Conservation (phyloP, 2,888 invertebrate genomes). For the Eilema caniola region DNA sequence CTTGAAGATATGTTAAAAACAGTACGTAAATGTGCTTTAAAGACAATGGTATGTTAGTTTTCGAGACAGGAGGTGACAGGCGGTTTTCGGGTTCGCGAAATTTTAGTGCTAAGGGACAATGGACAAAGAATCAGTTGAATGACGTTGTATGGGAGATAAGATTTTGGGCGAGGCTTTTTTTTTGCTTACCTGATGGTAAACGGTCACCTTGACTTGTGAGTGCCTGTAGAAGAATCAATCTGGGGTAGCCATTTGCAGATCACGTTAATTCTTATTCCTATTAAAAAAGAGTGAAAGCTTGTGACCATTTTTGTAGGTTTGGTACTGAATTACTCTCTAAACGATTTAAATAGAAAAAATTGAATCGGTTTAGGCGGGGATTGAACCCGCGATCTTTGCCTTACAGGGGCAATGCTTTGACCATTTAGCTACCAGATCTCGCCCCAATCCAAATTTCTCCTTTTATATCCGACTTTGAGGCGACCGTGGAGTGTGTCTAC, state of each 20-base stretch:
- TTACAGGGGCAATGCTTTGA: too few relatives aligned
- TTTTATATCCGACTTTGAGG: too few relatives aligned
- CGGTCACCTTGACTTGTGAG: neutral
- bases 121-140: constrained; percentile 69
- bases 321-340: too few relatives aligned
- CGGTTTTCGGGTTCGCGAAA: constrained; percentile 79
- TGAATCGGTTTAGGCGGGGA: too few relatives aligned
- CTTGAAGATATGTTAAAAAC: constrained; percentile 25
- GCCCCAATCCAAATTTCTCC: too few relatives aligned
- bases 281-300: too few relatives aligned
- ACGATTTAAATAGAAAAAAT: too few relatives aligned
- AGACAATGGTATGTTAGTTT: constrained; percentile 82
- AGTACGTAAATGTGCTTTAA: constrained; percentile 40
- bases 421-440: too few relatives aligned
- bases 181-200: constrained; percentile 1
- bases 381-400: too few relatives aligned
- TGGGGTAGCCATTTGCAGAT: neutral
- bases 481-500: too few relatives aligned
- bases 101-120: constrained; percentile 76
- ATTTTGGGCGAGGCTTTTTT: constrained; percentile 41
- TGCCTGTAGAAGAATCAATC: neutral
- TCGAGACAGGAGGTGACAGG: constrained; percentile 81
- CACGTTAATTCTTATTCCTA: neutral
- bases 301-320: too few relatives aligned
- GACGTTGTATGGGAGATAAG: constrained; percentile 62